Percentiles rank a stretch among this genome's conserved stretches.
Evolutionary conservation across 2,797 vertebrate species (phyloP).

Genomic region (Micropoecilia bifurca): DNA sequence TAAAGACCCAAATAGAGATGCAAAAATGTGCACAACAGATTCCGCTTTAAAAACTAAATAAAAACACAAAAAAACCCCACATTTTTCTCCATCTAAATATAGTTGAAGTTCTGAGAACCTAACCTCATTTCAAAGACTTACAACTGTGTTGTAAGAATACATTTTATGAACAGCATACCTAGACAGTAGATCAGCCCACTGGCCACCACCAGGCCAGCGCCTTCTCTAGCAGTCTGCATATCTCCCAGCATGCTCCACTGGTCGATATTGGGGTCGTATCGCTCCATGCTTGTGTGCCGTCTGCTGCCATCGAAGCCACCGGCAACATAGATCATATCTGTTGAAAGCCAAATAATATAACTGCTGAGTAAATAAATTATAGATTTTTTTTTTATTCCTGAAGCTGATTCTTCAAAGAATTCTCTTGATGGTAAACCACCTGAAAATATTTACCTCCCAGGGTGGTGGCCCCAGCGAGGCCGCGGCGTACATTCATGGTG

Average conservation of each 20-base stretch:
- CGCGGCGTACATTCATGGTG: slow-evolving; percentile 95
- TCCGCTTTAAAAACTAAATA: no score
- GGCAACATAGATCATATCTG: slow-evolving; percentile 99
- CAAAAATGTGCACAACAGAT: no score
- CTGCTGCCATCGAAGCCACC: slow-evolving; percentile 97
- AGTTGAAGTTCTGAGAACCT: neutral
- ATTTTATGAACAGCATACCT: slow-evolving; percentile 74
- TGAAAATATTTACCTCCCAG: slow-evolving; percentile 85
- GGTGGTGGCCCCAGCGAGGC: slow-evolving; percentile 94
- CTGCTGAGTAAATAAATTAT: neutral
- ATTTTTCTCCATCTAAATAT: neutral
- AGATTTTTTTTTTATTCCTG: neutral
- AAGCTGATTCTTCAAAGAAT: neutral
- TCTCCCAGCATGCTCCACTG: slow-evolving; percentile 99
- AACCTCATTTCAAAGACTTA: neutral
- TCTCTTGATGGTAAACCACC: neutral
- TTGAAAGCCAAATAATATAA: neutral
- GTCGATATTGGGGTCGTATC: slow-evolving; percentile 98
- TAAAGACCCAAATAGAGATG: no score
- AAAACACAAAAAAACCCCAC: neutral
- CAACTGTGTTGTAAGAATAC: neutral
- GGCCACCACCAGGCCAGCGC: slow-evolving; percentile 95
- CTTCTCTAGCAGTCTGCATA: slow-evolving; percentile 98
- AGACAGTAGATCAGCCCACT: slow-evolving; percentile 97
- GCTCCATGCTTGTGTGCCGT: slow-evolving; percentile 98